Conservation (phyloP, 35 echinoderm and acorn worm species). For the Amphiura filiformis region DNA sequence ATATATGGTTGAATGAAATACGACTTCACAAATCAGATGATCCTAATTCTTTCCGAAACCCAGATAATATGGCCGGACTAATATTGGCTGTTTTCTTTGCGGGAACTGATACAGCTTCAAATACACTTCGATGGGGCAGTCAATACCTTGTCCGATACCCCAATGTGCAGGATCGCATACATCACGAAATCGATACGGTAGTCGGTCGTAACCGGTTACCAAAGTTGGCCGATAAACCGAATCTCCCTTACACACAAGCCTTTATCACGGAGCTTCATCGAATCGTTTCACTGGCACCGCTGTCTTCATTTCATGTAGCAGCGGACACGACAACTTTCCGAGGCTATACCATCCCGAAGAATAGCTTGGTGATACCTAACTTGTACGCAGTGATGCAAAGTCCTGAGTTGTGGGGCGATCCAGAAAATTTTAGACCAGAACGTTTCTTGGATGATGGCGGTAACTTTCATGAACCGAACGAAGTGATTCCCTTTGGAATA, state of each 20-base stretch:
- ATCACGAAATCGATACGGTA: conserved; percentile 35
- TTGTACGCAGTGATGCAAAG: conserved; percentile 27
- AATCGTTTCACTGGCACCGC: conserved; percentile 3
- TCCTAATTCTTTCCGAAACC: background rate
- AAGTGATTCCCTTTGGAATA: conserved; percentile 60
- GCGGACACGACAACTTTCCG: background rate
- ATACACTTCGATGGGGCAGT: background rate
- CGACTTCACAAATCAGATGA: background rate
- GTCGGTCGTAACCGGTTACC: conserved; percentile 17
- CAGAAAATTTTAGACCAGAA: conserved; percentile 46
- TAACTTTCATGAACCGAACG: conserved; percentile 35
- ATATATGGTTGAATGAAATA: conserved; percentile 5
- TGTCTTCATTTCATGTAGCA: conserved; percentile 18
- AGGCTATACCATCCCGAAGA: conserved; percentile 32
- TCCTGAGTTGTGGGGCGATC: conserved; percentile 36
- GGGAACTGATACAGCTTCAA: background rate
- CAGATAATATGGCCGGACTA: background rate
- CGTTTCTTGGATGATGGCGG: conserved; percentile 37
- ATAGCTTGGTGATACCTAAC: conserved; percentile 41
- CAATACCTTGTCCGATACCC: background rate
- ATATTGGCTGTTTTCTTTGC: background rate
- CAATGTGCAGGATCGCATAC: background rate
- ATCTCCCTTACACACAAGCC: conserved; percentile 37
- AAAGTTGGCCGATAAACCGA: background rate
- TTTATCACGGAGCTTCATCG: conserved; percentile 33